A percentile compares a stretch with the other conserved stretches of the same genome.
phyloP scores from a whole-genome alignment of 2,113 vertebrate genomes.

The Paedocypris sp. region DNA sequence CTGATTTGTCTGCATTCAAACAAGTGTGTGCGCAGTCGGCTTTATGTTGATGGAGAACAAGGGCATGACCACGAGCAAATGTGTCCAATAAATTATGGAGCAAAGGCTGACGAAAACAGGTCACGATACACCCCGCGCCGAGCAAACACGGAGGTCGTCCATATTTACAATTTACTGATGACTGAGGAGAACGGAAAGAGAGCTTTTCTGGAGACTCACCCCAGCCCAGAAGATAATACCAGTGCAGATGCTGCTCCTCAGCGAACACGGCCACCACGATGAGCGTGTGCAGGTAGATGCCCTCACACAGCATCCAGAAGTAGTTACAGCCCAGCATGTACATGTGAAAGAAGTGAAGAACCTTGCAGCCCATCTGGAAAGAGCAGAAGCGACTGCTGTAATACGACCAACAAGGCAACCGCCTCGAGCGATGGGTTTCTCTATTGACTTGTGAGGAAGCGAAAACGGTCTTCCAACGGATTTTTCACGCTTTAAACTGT shows the following conservation, averaged over 20 bases:
- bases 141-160: background rate
- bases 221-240: slow-evolving; percentile 97
- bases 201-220: slow-evolving; percentile 67
- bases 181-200: background rate
- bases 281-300: slow-evolving; percentile 90
- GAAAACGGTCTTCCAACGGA: too few species aligned
- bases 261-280: slow-evolving; percentile 90
- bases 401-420: too few species aligned
- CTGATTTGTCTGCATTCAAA: slow-evolving; percentile 4
- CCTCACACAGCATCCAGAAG: slow-evolving; percentile 99
- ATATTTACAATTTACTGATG: background rate
- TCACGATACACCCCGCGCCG: background rate
- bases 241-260: slow-evolving; percentile 78
- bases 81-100: slow-evolving; percentile 6
- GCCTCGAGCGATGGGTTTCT: too few species aligned
- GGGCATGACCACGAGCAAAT: slow-evolving; percentile 3
- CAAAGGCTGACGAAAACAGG: background rate
- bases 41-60: background rate
- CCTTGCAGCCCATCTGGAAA: slow-evolving; percentile 80
- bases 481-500: too few species aligned
- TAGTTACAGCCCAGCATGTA: slow-evolving; percentile 97
- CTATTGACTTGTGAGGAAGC: too few species aligned
- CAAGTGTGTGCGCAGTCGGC: slow-evolving; percentile 6
- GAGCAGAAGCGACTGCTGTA: too few species aligned
- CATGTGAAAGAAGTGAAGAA: slow-evolving; percentile 89